Conservation (phyloP, 2,888 invertebrate genomes). For the Rotaria magnacalcarata region DNA sequence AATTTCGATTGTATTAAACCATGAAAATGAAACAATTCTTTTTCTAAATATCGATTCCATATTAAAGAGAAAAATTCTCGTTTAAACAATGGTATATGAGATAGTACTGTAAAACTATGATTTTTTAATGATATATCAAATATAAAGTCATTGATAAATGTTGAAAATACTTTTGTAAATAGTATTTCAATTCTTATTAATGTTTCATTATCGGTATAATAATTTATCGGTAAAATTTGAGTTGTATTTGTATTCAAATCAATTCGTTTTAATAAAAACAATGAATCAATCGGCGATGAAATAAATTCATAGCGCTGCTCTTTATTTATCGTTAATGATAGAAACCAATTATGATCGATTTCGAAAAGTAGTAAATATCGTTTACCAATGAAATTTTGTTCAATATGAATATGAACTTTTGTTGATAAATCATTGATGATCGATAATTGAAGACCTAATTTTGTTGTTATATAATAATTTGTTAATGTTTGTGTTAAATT, state of each 20-base stretch:
- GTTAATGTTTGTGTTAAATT: neutral
- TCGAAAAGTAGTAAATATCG: neutral
- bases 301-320: neutral
- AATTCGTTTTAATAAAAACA: neutral
- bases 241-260: neutral
- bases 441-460: neutral
- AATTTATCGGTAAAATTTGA: neutral
- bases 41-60: neutral
- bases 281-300: neutral
- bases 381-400: neutral
- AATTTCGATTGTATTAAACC: neutral
- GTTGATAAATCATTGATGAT: neutral
- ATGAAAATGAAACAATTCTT: conserved; percentile 10
- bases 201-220: conserved; percentile 3
- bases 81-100: conserved; percentile 4
- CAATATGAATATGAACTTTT: neutral
- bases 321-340: neutral
- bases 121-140: neutral
- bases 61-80: neutral
- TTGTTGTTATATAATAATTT: neutral
- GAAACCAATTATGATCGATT: neutral
- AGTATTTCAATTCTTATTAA: neutral
- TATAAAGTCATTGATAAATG: neutral
- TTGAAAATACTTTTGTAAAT: neutral
- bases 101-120: neutral